These are phyloP conservation scores for Gerris lacustris DNA, from an alignment of 2,888 invertebrate species.

Conservation along the genomic window DNA sequence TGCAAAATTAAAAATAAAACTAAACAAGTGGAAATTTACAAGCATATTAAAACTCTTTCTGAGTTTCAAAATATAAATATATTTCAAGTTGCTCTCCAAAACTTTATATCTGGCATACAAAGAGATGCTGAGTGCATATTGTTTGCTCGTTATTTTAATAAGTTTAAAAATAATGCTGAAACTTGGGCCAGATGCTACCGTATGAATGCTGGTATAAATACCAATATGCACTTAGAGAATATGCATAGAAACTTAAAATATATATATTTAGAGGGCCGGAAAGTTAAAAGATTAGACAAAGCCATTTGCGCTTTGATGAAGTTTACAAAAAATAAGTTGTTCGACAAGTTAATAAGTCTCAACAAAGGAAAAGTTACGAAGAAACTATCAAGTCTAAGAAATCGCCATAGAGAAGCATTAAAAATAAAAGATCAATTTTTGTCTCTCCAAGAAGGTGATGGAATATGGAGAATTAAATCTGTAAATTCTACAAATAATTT, in stretches of 20 bases:
- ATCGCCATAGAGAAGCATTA: neutral
- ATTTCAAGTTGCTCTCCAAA: neutral
- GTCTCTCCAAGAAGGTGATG: neutral
- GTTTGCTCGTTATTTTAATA: neutral
- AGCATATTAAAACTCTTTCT: neutral
- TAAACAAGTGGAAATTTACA: neutral
- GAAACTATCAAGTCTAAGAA: slow-evolving; percentile 8
- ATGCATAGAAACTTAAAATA: slow-evolving; percentile 30
- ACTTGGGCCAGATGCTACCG: slow-evolving; percentile 21
- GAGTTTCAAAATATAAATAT: too few relatives aligned
- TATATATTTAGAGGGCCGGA: slow-evolving; percentile 28
- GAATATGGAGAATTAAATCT: neutral
- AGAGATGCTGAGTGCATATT: neutral
- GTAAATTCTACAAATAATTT: neutral
- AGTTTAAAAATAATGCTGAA: slow-evolving; percentile 27
- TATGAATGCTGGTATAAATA: slow-evolving; percentile 28
- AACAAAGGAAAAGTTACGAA: slow-evolving; percentile 31
- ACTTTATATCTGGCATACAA: neutral
- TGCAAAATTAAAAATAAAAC: slow-evolving; percentile 23
- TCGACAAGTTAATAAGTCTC: slow-evolving; percentile 26
- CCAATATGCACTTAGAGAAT: slow-evolving; percentile 30
- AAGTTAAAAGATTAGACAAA: slow-evolving; percentile 28
- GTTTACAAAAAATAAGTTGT: slow-evolving; percentile 29
- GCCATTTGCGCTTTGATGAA: slow-evolving; percentile 27
- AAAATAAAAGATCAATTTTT: neutral